Evolutionary conservation across 2,113 vertebrate genomes (phyloP), one percentile per base, ranked within the genome.

Genomic region (Caranx melampygus): DNA sequence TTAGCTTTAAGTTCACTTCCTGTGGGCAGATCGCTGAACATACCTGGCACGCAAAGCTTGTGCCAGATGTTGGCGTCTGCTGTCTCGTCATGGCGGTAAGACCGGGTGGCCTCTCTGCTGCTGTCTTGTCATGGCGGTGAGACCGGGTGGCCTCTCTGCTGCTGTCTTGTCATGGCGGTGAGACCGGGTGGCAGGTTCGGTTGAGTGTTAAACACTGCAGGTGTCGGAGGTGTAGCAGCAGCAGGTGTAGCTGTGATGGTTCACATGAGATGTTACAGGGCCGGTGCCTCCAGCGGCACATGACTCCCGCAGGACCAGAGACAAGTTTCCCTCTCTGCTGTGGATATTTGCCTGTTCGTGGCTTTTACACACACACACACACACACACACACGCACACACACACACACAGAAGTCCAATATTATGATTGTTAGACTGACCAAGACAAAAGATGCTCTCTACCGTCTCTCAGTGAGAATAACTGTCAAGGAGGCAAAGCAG

Each of bases 1-100:
- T 78, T 65, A 54, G 35, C 15, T 58, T 77, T 37, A 33, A 1
- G 8, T 61, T 82, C 42, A 44, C 58, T 67, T 73, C 47, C 63
- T 60, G 18, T 55, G 37, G 15, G 5, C 57, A 33, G 10, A 63
- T 3, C 5, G 5, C 35, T 49, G 57, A 49, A 4, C 52, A 13
- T 58, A 37, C 44, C 55, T 57, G 26, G 51, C 49, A 44, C 13
- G 3, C 45, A 42, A 11, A 20, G 20, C 55, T 45, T 26, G 12
- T 11, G 21, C 44, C 45, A 34, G 16, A n/a, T 57, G 14, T 64
- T 31, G 21, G n/a, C 20, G n/a, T 40, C 9, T 26, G 26, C 26
- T 26, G 26, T 26, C 26, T 26, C 1, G 26, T 26, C 26, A 1
- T 26, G 26, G 26, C 26, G 26, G 26, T 26, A 26, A 26, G 26